Conservation (phyloP, 2,888 invertebrate species). For the Laothoe populi region DNA sequence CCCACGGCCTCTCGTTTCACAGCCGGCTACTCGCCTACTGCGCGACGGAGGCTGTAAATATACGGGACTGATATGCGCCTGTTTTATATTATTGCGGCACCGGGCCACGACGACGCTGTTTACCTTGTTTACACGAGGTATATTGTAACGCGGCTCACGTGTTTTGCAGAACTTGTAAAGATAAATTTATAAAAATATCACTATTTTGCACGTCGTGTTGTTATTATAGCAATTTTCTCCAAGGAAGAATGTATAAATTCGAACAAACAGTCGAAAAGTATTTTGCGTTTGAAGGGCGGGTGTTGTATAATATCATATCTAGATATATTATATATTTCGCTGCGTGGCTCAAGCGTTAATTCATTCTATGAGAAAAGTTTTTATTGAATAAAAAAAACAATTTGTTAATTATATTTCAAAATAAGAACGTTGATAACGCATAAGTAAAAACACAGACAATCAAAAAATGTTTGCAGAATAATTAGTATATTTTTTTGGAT, state of each 20-base stretch:
- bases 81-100: slow-evolving; percentile 81
- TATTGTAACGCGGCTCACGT: slow-evolving; percentile 25
- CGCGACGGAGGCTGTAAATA: no score
- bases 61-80: slow-evolving; percentile 67
- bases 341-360: background rate
- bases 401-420: background rate
- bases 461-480: no score
- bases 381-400: background rate
- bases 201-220: background rate
- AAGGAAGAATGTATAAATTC: background rate
- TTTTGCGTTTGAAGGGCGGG: background rate
- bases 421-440: no score
- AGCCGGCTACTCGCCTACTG: no score
- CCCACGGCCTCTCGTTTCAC: no score
- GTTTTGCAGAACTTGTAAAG: slow-evolving; percentile 25
- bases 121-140: slow-evolving; percentile 71
- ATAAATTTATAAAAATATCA: slow-evolving; percentile 4
- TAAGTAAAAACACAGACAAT: no score
- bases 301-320: background rate
- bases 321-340: background rate
- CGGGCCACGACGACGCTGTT: slow-evolving; percentile 52
- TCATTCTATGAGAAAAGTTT: background rate
- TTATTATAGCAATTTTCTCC: background rate
- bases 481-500: no score
- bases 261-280: background rate